Percentiles rank a stretch among this genome's conserved stretches.
Conservation (phyloP, 2,888 invertebrate species). For the Dimorphilus gyrociliatus region DNA sequence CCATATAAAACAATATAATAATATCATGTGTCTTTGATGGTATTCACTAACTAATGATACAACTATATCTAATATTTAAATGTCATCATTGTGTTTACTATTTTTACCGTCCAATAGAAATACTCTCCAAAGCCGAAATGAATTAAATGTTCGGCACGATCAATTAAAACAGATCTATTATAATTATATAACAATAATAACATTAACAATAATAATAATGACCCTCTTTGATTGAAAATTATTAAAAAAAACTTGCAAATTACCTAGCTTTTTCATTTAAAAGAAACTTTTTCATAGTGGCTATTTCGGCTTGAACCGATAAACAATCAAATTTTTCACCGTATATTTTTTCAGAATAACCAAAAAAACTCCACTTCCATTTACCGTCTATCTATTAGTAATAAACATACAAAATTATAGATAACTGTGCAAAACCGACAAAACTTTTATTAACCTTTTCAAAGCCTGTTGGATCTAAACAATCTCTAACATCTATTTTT, state of each 20-base stretch:
- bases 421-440: neutral
- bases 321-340: conserved; percentile 54
- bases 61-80: too few species aligned
- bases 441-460: conserved; percentile 5
- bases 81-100: too few species aligned
- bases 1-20: too few species aligned
- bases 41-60: too few species aligned
- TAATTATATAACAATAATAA: too few species aligned
- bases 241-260: conserved; percentile 35
- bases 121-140: conserved; percentile 62
- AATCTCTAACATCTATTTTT: conserved; percentile 52
- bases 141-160: conserved; percentile 23
- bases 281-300: conserved; percentile 42
- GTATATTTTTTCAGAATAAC: conserved; percentile 50
- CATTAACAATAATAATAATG: too few species aligned
- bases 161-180: conserved; percentile 22
- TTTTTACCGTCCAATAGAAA: too few species aligned
- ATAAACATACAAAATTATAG: neutral
- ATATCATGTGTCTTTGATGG: too few species aligned
- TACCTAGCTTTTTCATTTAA: conserved; percentile 33
- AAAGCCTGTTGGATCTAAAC: conserved; percentile 35
- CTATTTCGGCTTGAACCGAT: conserved; percentile 54
- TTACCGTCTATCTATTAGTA: conserved; percentile 11
- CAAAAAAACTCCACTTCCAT: conserved; percentile 49
- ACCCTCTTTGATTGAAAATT: neutral